Conservation (phyloP, 2,113 vertebrate species). For the Entelurus aequoreus region DNA sequence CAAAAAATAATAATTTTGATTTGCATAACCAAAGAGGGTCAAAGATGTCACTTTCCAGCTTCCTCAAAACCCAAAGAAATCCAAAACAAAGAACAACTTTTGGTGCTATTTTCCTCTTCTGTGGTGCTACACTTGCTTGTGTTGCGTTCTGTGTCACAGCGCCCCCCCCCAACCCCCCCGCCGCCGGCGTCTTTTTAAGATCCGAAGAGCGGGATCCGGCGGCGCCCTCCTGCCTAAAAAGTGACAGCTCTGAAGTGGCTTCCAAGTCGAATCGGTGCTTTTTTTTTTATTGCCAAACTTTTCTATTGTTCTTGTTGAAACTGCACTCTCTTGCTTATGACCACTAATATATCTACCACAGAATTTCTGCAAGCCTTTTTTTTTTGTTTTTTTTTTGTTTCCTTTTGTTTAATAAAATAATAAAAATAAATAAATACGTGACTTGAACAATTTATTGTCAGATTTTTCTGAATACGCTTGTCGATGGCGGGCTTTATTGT, state of each 20-base stretch:
- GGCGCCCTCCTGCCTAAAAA: constrained; percentile 10
- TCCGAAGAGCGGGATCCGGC: too few relatives aligned
- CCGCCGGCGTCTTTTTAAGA: too few relatives aligned
- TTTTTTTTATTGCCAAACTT: neutral
- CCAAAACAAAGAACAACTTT: constrained; percentile 21
- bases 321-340: constrained; percentile 76
- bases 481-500: constrained; percentile 49
- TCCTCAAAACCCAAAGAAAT: constrained; percentile 61
- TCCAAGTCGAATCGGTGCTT: neutral
- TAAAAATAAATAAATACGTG: constrained; percentile 64
- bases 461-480: constrained; percentile 60
- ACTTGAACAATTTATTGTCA: constrained; percentile 79
- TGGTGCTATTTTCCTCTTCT: constrained; percentile 83
- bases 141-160: constrained; percentile 33
- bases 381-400: constrained; percentile 57
- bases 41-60: constrained; percentile 55
- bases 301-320: constrained; percentile 61
- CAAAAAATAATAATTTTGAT: constrained; percentile 37
- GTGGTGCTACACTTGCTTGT: constrained; percentile 84
- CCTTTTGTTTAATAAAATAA: constrained; percentile 12
- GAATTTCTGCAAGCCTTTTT: constrained; percentile 79
- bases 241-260: constrained; percentile 34
- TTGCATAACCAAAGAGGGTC: constrained; percentile 58
- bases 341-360: constrained; percentile 86
- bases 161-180: too few relatives aligned